These are phyloP conservation scores for Xiphorhynchus elegans DNA, from an alignment of 2,113 vertebrate species.

Conservation along the genomic window DNA sequence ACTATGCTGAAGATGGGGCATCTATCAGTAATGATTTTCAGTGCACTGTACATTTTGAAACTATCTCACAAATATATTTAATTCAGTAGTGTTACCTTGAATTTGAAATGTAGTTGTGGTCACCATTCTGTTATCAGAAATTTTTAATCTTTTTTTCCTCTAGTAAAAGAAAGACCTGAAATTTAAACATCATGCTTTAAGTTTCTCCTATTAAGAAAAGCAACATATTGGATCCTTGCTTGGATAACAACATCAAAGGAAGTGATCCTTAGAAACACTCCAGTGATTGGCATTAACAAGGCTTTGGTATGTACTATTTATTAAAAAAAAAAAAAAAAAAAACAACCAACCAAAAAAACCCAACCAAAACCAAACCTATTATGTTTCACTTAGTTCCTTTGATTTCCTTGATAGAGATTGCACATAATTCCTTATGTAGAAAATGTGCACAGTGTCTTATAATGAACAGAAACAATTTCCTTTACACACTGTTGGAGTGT, in stretches of 20 bases:
- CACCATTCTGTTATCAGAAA: neutral
- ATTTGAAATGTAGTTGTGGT: neutral
- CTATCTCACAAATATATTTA: neutral
- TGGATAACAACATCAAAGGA: conserved; percentile 22
- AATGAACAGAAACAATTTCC: neutral
- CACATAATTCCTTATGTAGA: neutral
- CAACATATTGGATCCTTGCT: neutral
- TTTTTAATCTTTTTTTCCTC: neutral
- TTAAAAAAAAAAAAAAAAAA: neutral
- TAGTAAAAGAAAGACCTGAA: neutral
- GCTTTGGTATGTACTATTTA: neutral
- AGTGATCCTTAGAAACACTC: conserved; percentile 15
- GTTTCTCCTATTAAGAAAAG: neutral
- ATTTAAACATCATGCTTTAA: neutral
- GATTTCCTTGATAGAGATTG: conserved; percentile 28
- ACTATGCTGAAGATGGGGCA: neutral
- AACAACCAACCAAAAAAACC: neutral
- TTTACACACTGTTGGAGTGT: neutral
- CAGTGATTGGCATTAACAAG: conserved; percentile 2
- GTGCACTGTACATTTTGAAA: neutral
- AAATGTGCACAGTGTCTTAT: neutral
- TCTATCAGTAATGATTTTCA: neutral
- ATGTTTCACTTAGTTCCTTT: conserved; percentile 31
- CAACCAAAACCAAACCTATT: neutral
- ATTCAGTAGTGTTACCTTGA: neutral